Evolutionary conservation across 2,113 vertebrate genomes (phyloP).

Genomic region (Apteryx mantelli): DNA sequence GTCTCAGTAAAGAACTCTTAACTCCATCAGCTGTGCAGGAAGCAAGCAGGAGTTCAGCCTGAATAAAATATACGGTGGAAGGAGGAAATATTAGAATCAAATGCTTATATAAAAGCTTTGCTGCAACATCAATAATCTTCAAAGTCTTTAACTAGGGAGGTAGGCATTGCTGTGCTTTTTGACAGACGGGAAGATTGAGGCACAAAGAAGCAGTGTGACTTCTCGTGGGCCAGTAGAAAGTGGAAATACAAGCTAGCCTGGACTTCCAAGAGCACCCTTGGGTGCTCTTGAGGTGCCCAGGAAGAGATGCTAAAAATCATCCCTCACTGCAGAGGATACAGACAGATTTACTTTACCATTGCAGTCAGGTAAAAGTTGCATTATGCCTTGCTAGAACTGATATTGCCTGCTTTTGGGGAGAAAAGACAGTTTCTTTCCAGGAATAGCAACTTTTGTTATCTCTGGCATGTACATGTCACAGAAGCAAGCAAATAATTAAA

Average conservation of each 20-base stretch:
- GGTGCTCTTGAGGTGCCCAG: neutral
- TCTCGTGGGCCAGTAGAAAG: neutral
- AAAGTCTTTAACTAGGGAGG: slow-evolving; percentile 33
- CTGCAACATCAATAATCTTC: slow-evolving; percentile 64
- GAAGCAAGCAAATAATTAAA: neutral
- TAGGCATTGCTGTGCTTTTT: neutral
- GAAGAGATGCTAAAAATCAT: neutral
- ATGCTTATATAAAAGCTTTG: slow-evolving; percentile 54
- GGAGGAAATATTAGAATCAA: slow-evolving; percentile 59
- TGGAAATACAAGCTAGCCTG: neutral
- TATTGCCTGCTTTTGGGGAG: neutral
- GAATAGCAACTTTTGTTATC: neutral
- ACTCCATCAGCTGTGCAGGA: slow-evolving; percentile 9
- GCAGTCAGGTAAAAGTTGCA: neutral
- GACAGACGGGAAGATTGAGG: slow-evolving; percentile 9
- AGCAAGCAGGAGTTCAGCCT: slow-evolving; percentile 13
- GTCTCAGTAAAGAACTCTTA: neutral
- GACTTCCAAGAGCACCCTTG: neutral
- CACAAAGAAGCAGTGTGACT: neutral
- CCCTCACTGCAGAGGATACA: neutral
- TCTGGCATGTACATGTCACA: neutral
- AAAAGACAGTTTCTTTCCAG: neutral
- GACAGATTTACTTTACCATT: neutral
- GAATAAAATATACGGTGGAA: slow-evolving; percentile 56
- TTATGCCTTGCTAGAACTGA: fast-evolving